These are phyloP conservation scores for Graptemys geographica DNA, from an alignment of 2,797 vertebrate genomes.

Conservation along the genomic window DNA sequence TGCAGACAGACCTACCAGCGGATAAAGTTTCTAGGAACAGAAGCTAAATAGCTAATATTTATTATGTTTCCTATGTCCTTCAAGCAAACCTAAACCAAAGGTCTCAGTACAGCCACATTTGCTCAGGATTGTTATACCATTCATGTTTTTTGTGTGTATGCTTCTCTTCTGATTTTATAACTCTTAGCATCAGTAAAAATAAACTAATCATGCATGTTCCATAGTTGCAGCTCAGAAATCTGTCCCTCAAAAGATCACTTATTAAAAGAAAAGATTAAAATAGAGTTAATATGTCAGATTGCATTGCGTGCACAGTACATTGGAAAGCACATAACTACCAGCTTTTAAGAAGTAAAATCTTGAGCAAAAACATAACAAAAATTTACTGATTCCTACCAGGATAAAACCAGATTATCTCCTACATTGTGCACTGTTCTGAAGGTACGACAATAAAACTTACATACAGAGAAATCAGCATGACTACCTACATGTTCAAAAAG, in stretches of 20 bases:
- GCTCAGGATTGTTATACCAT: neutral
- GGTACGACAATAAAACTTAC: neutral
- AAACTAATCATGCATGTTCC: neutral
- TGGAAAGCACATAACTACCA: neutral
- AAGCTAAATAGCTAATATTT: neutral
- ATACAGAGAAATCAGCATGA: neutral
- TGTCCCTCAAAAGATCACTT: neutral
- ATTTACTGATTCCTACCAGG: neutral
- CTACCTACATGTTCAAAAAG: neutral
- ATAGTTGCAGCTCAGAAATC: neutral
- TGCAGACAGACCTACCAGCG: neutral
- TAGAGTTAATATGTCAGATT: neutral
- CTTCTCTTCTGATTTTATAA: neutral
- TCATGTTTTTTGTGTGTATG: neutral
- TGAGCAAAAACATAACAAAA: neutral
- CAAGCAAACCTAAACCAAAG: neutral
- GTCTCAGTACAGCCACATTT: neutral
- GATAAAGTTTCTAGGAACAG: neutral
- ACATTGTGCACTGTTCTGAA: neutral
- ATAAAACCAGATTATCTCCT: neutral
- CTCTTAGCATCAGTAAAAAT: neutral
- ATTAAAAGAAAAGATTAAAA: neutral
- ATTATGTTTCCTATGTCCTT: neutral
- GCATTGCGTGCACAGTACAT: neutral
- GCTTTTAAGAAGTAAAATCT: neutral